Evolutionary conservation across 2,797 vertebrate species (phyloP), one percentile per base, ranked within the genome.

Genomic region (Microctenopoma lineatum): DNA sequence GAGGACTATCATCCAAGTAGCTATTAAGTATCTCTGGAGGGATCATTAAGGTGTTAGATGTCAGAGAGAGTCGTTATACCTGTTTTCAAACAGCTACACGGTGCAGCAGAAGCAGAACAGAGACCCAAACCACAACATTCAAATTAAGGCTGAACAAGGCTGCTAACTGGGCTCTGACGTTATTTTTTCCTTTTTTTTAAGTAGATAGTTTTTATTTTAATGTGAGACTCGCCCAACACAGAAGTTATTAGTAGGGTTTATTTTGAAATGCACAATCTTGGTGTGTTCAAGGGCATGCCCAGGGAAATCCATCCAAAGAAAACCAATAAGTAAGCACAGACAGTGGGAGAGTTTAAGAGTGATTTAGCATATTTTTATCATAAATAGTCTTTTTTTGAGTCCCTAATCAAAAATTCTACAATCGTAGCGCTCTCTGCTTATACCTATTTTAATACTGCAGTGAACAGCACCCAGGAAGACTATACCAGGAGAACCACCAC

Each of bases 11-110:
- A 59, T 62, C 73, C 39, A 54, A 54, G 58, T 21, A 71, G 57
- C 74, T 77, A 81, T 81, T 80, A 79, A 38, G 41, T 46, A 54
- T 75, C 80, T 78, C 87, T 52, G 26, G 69, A 69, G 87, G 57
- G 61, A 63, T 83, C 45, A 77, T 76, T 84, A 87, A 53, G 68
- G 80, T 78, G 75, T 85, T 77, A 53, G 50, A 78, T 84, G 71
- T 87, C 75, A 13, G 66, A 5, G 41, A 64, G 59, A 66, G 57
- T 55, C 54, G 48, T 42, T 73, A 34, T 74, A 18, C 73, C 70
- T 76, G 73, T 47, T 70, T 27, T 77, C 47, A 46, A 47, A 52
- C 47, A 72, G 52, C 59, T 47, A 54, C 34, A 51, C 10, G 7
- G 59, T 15, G 38, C 39, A 77, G 55, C 67, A 66, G 60, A 59